Percentiles rank a stretch among this genome's conserved stretches.
Evolutionary conservation across 2,113 vertebrate species (phyloP).

Genomic region (Nannospalax galili): DNA sequence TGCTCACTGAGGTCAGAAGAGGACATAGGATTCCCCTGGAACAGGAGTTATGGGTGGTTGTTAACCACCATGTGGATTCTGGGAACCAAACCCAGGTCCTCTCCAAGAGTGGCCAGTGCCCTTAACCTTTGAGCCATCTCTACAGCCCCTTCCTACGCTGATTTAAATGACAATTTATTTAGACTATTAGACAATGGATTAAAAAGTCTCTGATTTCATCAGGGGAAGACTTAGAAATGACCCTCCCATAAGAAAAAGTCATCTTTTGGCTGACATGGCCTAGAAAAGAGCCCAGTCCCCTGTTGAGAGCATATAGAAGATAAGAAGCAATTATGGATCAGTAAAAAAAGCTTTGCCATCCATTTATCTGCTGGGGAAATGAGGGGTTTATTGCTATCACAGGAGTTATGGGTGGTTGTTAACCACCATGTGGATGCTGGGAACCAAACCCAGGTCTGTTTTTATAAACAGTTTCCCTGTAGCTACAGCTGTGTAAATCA

Average conservation of each 20-base stretch:
- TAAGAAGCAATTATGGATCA: constrained; percentile 61
- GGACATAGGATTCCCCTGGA: no score
- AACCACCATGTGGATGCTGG: no score
- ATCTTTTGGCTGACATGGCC: constrained; percentile 32
- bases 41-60: no score
- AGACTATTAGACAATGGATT: constrained; percentile 54
- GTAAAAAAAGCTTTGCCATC: constrained; percentile 79
- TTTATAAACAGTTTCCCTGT: no score
- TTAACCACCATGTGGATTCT: no score
- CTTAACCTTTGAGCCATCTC: no score
- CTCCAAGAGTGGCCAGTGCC: no score
- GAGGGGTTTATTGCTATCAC: constrained; percentile 74
- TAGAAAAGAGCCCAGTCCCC: neutral
- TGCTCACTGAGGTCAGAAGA: no score
- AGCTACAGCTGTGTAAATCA: no score
- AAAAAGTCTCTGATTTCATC: constrained; percentile 54
- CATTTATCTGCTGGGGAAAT: constrained; percentile 77
- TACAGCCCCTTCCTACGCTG: neutral
- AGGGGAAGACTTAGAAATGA: constrained; percentile 57
- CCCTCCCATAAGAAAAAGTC: constrained; percentile 59
- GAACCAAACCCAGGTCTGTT: no score
- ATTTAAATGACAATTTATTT: constrained; percentile 61
- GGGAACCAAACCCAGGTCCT: no score
- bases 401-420: no score
- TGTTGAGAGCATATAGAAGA: constrained; percentile 77